These are phyloP conservation scores for Lutjanus erythropterus DNA, from an alignment of 2,113 vertebrate species.

Conservation along the genomic window DNA sequence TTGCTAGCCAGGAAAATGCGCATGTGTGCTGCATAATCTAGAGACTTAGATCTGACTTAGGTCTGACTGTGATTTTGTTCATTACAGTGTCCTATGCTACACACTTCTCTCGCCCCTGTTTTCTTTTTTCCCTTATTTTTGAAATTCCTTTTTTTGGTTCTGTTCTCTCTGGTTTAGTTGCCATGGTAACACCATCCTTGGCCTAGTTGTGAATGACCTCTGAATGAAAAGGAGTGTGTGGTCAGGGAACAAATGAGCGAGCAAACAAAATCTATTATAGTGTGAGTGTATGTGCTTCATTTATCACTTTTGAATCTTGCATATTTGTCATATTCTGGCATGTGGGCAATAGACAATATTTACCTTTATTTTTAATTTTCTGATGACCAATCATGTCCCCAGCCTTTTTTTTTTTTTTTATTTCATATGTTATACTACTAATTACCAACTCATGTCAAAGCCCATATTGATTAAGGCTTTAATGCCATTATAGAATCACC, in stretches of 20 bases:
- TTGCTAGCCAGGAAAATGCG: too few relatives aligned
- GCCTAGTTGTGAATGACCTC: conserved; percentile 80
- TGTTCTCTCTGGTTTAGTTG: conserved; percentile 68
- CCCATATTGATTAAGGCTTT: neutral
- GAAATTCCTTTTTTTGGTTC: conserved; percentile 36
- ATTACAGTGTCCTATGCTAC: neutral
- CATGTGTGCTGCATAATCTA: neutral
- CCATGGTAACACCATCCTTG: conserved; percentile 79
- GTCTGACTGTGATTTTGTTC: conserved; percentile 1
- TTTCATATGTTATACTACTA: too few relatives aligned
- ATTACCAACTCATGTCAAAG: too few relatives aligned
- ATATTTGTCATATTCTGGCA: neutral
- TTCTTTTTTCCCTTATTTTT: neutral
- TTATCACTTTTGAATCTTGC: conserved; percentile 4
- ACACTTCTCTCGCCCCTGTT: conserved; percentile 24
- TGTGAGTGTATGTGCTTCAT: conserved; percentile 28
- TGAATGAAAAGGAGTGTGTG: conserved; percentile 61
- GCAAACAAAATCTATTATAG: conserved; percentile 37
- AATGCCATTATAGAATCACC: neutral
- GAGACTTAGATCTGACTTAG: neutral
- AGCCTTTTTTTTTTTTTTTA: neutral
- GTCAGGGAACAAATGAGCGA: conserved; percentile 50
- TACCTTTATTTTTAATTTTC: neutral
- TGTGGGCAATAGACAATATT: neutral
- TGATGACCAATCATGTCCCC: neutral